Evolutionary conservation across 2,113 vertebrate species (phyloP).

Genomic region (Lepisosteus oculatus): DNA sequence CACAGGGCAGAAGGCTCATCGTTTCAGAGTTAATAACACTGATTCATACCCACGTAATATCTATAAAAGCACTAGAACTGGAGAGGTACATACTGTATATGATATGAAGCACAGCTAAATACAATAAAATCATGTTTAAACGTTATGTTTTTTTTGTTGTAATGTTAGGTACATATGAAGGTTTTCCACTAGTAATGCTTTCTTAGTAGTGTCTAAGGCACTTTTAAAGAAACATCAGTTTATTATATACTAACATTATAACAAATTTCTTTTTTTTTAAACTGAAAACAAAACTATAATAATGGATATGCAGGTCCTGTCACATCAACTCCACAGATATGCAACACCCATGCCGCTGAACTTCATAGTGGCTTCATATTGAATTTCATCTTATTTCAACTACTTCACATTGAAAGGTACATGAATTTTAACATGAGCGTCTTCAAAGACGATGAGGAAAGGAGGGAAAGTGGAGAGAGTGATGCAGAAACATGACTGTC

Average conservation of each 20-base stretch:
- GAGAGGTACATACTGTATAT: conserved; percentile 63
- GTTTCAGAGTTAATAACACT: conserved; percentile 68
- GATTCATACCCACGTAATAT: conserved; percentile 70
- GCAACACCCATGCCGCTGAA: neutral
- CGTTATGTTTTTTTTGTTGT: conserved; percentile 30
- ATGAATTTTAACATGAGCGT: neutral
- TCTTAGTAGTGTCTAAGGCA: conserved; percentile 97
- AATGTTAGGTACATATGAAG: conserved; percentile 24
- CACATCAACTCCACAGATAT: conserved; percentile 26
- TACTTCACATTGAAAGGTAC: neutral
- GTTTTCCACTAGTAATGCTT: conserved; percentile 55
- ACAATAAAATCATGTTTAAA: conserved; percentile 48
- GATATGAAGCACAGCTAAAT: conserved; percentile 72
- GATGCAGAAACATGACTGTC: too few species aligned
- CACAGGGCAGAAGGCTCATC: conserved; percentile 59
- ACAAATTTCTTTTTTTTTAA: conserved; percentile 20
- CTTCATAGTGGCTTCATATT: conserved; percentile 4
- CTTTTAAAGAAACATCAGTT: conserved; percentile 81
- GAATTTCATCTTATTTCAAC: neutral
- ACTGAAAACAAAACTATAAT: conserved; percentile 10
- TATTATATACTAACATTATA: conserved; percentile 38
- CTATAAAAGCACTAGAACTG: conserved; percentile 66
- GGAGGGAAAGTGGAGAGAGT: neutral
- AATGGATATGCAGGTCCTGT: conserved; percentile 16
- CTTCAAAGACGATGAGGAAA: neutral